Evolutionary conservation across 1,140 invertebrate genomes (phyloP).

Genomic region (Diprion similis): DNA sequence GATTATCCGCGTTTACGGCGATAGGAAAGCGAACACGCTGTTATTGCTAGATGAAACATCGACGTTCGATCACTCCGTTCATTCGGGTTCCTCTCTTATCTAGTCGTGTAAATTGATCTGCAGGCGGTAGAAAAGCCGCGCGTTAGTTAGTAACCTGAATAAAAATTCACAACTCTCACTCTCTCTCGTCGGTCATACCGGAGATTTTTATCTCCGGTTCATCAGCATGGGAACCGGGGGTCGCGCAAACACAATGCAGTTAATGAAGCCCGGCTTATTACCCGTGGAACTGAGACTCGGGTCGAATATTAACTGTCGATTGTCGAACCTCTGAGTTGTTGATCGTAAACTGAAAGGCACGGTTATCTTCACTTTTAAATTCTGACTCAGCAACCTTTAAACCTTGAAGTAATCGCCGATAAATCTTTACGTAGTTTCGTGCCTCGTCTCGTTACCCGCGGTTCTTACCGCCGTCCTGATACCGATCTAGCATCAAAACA

Average conservation of each 20-base stretch:
- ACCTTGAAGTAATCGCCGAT: slow-evolving; percentile 1
- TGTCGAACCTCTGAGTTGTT: slow-evolving; percentile 22
- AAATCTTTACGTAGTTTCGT: neutral
- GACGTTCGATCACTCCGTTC: too few species aligned
- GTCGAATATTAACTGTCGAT: slow-evolving; percentile 7
- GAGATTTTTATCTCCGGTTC: slow-evolving; percentile 2
- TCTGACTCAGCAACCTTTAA: slow-evolving; percentile 3
- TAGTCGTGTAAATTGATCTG: neutral
- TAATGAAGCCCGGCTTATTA: slow-evolving; percentile 58
- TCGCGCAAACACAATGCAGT: slow-evolving; percentile 48
- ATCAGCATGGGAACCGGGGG: neutral
- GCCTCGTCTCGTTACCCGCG: neutral
- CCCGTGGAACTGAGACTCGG: slow-evolving; percentile 40
- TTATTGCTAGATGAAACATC: too few species aligned
- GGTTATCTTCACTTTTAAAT: slow-evolving; percentile 8
- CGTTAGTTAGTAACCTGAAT: slow-evolving; percentile 2
- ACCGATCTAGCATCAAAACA: too few species aligned
- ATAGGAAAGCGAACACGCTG: too few species aligned
- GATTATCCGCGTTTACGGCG: too few species aligned
- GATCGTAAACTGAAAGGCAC: slow-evolving; percentile 38
- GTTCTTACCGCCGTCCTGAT: neutral
- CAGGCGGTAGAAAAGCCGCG: neutral
- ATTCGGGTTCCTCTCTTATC: neutral
- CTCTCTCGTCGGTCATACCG: neutral
- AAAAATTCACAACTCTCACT: slow-evolving; percentile 5